phyloP scores from a whole-genome alignment of 92 coral and sea anemone genomes.

The Parazoanthus swiftii region DNA sequence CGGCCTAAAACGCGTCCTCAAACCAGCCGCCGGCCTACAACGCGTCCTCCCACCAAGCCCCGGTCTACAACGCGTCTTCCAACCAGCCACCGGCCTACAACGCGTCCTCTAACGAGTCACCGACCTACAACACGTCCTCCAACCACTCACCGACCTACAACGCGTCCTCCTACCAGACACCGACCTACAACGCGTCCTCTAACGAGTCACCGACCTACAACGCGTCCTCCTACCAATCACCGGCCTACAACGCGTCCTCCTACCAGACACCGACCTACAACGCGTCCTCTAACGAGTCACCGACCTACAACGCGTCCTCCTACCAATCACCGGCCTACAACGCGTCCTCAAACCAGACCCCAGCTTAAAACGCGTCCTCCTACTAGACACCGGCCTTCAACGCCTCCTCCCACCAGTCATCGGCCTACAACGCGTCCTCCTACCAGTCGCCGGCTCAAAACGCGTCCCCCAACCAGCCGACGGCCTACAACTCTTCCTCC shows the following conservation, averaged over 20 bases:
- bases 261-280: not conserved
- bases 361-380: not conserved
- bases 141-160: not conserved
- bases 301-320: not conserved
- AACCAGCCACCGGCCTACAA: not conserved
- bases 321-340: not conserved
- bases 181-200: constrained; percentile 8
- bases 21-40: not conserved
- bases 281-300: not conserved
- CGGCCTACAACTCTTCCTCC: constrained; percentile 19
- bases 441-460: not conserved
- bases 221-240: not conserved
- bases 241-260: constrained; percentile 5
- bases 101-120: not conserved
- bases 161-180: not conserved
- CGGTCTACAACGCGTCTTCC: not conserved
- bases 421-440: constrained; percentile 17
- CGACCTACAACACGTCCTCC: not conserved
- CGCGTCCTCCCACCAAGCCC: not conserved
- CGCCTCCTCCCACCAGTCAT: not conserved
- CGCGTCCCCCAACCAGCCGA: not conserved
- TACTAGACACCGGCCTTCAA: not conserved
- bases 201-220: not conserved
- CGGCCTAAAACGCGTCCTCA: not conserved
- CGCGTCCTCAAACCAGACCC: not conserved